Percentiles rank a stretch among this genome's conserved stretches.
Evolutionary conservation across 2,888 invertebrate species (phyloP).

Genomic region (Gisinianus flammeolus): DNA sequence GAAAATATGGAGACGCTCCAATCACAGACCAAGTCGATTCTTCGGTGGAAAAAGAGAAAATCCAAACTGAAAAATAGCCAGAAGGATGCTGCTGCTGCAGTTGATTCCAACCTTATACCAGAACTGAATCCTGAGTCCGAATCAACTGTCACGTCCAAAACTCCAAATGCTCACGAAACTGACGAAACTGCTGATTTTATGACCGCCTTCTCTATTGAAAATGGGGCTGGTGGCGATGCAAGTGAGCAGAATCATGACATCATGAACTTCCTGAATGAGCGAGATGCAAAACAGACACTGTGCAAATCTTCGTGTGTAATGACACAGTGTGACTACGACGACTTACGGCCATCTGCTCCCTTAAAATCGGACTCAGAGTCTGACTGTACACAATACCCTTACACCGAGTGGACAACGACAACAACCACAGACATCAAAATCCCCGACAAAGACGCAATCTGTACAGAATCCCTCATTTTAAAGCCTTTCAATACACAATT

Average conservation of each 20-base stretch:
- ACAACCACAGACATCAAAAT: not conserved
- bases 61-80: not conserved
- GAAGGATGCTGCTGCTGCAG: not conserved
- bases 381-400: not conserved
- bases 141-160: no score
- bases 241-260: no score
- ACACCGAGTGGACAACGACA: not conserved
- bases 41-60: not conserved
- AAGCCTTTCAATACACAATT: not conserved
- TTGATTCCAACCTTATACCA: no score
- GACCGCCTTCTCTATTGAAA: no score
- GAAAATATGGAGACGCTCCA: not conserved
- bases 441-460: no score
- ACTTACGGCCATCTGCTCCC: not conserved
- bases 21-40: not conserved
- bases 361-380: not conserved
- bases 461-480: no score
- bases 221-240: no score
- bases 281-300: no score
- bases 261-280: no score
- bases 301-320: no score
- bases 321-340: no score
- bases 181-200: not conserved
- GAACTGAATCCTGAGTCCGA: not conserved
- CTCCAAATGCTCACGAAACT: no score